Conservation (phyloP, 2,113 vertebrate genomes). For the Anguilla japonica region DNA sequence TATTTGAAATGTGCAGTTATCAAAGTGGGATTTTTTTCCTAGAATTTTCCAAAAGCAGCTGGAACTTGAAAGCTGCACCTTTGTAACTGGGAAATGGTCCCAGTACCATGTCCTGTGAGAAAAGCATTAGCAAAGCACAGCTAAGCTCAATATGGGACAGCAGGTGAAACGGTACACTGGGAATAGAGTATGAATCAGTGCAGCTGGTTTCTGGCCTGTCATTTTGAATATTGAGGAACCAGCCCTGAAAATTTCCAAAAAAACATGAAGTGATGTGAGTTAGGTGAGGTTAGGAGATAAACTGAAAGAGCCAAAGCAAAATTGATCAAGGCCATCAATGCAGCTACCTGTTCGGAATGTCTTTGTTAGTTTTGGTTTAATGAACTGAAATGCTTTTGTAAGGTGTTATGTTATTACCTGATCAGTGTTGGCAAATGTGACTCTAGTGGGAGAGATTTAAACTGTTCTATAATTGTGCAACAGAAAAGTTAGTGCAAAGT, state of each 20-base stretch:
- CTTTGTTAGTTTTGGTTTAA: neutral
- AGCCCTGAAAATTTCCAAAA: no score
- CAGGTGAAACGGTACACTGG: neutral
- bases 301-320: neutral
- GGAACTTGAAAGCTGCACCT: neutral
- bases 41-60: neutral
- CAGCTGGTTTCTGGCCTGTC: neutral
- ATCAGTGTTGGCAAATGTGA: neutral
- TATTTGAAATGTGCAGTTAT: neutral
- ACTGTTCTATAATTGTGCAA: neutral
- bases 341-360: neutral
- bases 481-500: neutral
- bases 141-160: neutral
- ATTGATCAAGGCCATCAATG: neutral
- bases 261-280: neutral
- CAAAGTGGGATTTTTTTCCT: slow-evolving; percentile 16
- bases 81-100: neutral
- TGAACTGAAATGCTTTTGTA: neutral
- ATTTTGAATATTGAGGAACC: neutral
- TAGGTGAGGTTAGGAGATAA: neutral
- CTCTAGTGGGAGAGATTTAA: neutral
- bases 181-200: neutral
- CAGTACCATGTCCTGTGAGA: neutral
- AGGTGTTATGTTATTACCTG: neutral
- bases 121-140: slow-evolving; percentile 1